Evolutionary conservation across 2,113 vertebrate genomes (phyloP), one percentile per base, ranked within the genome.

Genomic region (Emydura subglobosa): DNA sequence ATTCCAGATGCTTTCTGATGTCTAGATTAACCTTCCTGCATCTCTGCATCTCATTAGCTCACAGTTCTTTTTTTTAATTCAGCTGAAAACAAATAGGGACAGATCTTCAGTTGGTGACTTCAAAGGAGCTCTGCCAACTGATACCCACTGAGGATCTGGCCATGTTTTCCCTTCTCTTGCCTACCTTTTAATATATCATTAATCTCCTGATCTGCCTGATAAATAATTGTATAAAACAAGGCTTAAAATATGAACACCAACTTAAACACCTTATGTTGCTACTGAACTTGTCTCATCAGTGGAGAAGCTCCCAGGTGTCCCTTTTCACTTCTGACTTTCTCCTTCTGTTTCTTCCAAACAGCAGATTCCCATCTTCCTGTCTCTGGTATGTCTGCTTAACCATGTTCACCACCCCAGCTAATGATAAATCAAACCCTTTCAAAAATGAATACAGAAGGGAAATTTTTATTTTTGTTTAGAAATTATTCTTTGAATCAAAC

Each of bases 201-300:
- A 80, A 49, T 49, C 13, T 79, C 89, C 85, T 91, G 65, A n/a
- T 31, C 1, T 57, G 16, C 76, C 84, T 90, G 88, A 94, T 80
- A 95, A 97, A 94, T 93, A 86, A 89, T 95, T 96, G 82, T 80
- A 94, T 93, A 95, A 96, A 93, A 65, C 31, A 79, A 54, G 17
- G 34, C 25, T 97, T 97, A 96, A 96, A 97, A 96, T 92, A 94
- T 91, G 87, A 95, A 91, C 83, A 87, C 51, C 29, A 89, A 95
- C 85, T 85, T 93, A 94, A 97, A 96, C 21, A 87, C 79, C 89
- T 95, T 97, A 82, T 97, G 87, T 72, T 95, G 83, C 86, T 94
- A 86, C 61, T 94, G 88, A 96, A 95, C 61, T 78, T 94, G 55
- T 91, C 31, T 42, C 65, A 7, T 85, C 55, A 89, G 74, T 95